Conservation (phyloP, 37 sponge, comb jelly and placozoan species). For the Agelas oroides region DNA sequence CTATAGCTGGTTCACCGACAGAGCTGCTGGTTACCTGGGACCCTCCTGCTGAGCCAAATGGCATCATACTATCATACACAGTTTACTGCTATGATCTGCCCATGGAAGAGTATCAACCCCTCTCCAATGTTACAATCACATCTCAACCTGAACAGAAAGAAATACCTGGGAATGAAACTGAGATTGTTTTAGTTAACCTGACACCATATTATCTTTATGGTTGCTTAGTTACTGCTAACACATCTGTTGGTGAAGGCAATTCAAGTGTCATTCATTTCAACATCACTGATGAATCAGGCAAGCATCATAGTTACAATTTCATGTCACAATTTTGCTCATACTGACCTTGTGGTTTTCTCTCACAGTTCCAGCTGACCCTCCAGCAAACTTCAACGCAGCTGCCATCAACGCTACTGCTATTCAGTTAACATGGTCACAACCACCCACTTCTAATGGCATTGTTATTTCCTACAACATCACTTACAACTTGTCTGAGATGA, state of each 20-base stretch:
- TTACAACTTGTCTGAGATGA: not conserved
- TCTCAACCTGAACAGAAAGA: not conserved
- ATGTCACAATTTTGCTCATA: no score
- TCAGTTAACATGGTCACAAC: constrained; percentile 9
- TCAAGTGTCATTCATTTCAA: not conserved
- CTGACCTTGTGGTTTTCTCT: no score
- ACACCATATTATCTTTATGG: not conserved
- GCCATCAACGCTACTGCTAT: not conserved
- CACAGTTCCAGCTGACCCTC: constrained; percentile 21
- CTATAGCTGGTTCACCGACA: not conserved
- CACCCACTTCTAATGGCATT: not conserved
- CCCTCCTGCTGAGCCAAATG: not conserved
- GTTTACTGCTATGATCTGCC: not conserved
- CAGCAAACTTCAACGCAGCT: not conserved
- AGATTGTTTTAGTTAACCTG: not conserved
- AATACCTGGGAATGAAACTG: not conserved
- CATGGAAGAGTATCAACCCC: no score
- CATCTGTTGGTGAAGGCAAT: not conserved
- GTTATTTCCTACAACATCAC: not conserved
- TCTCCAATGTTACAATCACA: not conserved
- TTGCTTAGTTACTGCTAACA: not conserved
- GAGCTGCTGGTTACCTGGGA: constrained; percentile 2
- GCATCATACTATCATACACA: not conserved
- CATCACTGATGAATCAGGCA: constrained; percentile 2
- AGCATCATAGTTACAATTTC: no score